Evolutionary conservation across 1,140 invertebrate species (phyloP), one percentile per base, ranked within the genome.

Genomic region (Pogonomyrmex barbatus): DNA sequence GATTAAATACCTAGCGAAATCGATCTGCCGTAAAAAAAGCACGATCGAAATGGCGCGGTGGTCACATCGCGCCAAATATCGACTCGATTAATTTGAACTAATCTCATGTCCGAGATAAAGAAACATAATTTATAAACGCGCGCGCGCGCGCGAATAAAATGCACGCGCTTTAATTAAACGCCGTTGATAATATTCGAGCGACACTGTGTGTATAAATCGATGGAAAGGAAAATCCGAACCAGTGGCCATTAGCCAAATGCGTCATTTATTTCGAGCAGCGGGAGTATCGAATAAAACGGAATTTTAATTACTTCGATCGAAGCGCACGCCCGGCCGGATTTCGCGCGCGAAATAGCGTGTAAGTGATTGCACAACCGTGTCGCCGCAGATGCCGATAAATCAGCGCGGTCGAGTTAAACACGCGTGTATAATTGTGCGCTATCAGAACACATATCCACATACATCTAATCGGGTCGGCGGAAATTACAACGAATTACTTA

Each of bases 261-360:
- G 78, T 89, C 83, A 79, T 89, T 82, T 85, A 83, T 89, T 89
- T 76, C 54, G 30, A 30, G 73, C 60, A 39, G 45, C 33, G 76
- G 58, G 52, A 14, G 62, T 82, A 63, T 50, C 36, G 33, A 36
- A 75, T 68, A 39, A 39, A 75, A 45, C 79, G 79, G 81, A 86
- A 89, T 89, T 89, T 89, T 82, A 89, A 89, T 86, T 86, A 82
- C 62, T 60, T 17, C 70, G 52, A 63, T 58, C 71, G 76, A 12
- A 12, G n/a, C 60, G 6, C 50, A 36, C 47, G 54, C 5, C 47
- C 12, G 12, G 5, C n/a, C 36, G 39, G 73, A 76, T 45, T 24
- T 24, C 9, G 36, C 84, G 75, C 56, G 67, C 33, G 45, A 83
- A 83, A 83, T 50, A 75, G 68, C 79, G 68, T 83, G 79, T 73